These are phyloP conservation scores for Paragorgia papillata DNA, from an alignment of 92 coral and sea anemone genomes.

Conservation along the genomic window DNA sequence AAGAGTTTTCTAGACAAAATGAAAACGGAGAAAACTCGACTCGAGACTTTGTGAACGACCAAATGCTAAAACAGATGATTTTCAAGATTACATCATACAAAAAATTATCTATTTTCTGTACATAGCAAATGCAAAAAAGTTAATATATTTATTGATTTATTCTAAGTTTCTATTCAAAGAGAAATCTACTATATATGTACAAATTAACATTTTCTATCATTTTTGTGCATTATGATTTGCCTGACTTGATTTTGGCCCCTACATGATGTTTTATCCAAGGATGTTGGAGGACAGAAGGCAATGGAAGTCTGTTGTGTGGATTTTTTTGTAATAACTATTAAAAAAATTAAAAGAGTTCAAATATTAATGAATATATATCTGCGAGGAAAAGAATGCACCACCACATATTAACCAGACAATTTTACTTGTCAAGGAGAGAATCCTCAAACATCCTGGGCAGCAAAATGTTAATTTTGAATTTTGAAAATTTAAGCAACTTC, in stretches of 20 bases:
- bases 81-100: neutral
- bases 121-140: neutral
- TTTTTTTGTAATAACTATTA: slow-evolving; percentile 81
- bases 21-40: too few species aligned
- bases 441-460: too few species aligned
- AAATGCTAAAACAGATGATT: neutral
- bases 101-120: neutral
- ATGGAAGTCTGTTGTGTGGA: slow-evolving; percentile 70
- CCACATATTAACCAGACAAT: too few species aligned
- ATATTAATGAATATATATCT: neutral
- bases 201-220: neutral
- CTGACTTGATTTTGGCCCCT: neutral
- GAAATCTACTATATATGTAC: neutral
- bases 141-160: neutral
- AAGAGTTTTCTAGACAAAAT: too few species aligned
- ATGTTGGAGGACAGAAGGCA: slow-evolving; percentile 68
- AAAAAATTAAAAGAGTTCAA: neutral
- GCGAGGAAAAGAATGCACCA: too few species aligned
- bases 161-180: neutral
- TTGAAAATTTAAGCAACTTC: too few species aligned
- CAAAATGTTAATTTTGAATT: neutral
- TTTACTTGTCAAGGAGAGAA: too few species aligned
- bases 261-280: slow-evolving; percentile 78
- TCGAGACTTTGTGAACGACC: too few species aligned
- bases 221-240: neutral